Percentiles rank a stretch among this genome's conserved stretches.
These are phyloP conservation scores for Ophion obscuratus DNA, from an alignment of 2,888 invertebrate genomes.

Conservation along the genomic window DNA sequence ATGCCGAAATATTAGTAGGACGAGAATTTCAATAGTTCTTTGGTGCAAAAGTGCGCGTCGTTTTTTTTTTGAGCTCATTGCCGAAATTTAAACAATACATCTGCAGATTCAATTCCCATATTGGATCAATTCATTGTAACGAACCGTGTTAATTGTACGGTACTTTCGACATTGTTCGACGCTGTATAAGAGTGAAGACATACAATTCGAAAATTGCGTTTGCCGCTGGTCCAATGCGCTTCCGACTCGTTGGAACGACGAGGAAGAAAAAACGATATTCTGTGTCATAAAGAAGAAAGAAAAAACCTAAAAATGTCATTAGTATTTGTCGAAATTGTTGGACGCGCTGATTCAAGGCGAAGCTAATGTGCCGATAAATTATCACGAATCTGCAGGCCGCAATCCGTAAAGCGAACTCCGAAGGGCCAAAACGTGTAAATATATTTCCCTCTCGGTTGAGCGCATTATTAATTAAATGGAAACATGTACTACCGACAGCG, in stretches of 20 bases:
- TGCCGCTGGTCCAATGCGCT: background rate
- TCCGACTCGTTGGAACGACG: background rate
- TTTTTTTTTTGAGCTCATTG: background rate
- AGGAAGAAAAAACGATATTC: background rate
- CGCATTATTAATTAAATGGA: slow-evolving; percentile 59
- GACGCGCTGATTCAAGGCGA: slow-evolving; percentile 46
- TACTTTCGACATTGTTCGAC: too few species aligned
- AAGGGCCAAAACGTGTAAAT: slow-evolving; percentile 61
- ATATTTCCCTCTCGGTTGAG: slow-evolving; percentile 53
- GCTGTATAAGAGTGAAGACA: too few species aligned
- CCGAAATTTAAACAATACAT: background rate
- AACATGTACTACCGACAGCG: slow-evolving; percentile 41
- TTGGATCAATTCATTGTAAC: too few species aligned
- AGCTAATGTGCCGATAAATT: slow-evolving; percentile 41
- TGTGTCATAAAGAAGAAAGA: background rate
- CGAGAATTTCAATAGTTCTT: background rate
- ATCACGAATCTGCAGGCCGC: slow-evolving; percentile 51
- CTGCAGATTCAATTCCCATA: background rate
- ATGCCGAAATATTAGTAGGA: background rate
- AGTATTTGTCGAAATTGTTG: slow-evolving; percentile 1
- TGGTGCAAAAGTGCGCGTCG: background rate
- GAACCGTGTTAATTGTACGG: too few species aligned
- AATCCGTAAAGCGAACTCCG: slow-evolving; percentile 46
- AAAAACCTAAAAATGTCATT: background rate
- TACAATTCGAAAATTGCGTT: background rate